phyloP scores from a whole-genome alignment of 2,113 vertebrate genomes.

The Paedocypris sp. region DNA sequence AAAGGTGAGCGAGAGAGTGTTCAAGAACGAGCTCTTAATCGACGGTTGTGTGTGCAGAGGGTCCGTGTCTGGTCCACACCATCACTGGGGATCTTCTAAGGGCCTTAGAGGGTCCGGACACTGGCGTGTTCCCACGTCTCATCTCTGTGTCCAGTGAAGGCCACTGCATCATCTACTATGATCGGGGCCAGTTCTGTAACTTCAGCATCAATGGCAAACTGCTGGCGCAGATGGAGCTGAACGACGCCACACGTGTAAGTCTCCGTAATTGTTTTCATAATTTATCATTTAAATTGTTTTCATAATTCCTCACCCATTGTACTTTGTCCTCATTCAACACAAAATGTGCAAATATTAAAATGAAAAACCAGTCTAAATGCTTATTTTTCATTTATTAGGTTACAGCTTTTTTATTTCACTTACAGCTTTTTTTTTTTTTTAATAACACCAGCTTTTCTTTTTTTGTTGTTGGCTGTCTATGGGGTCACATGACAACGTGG shows the following conservation, averaged over 20 bases:
- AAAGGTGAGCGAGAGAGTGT: constrained; percentile 72
- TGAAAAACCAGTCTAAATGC: no score
- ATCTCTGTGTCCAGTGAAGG: constrained; percentile 91
- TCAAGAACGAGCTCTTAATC: background rate
- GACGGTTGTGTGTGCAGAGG: constrained; percentile 62
- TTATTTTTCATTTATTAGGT: no score
- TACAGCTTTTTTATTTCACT: no score
- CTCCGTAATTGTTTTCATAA: no score
- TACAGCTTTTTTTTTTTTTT: no score
- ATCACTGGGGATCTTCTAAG: constrained; percentile 94
- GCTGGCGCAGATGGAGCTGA: constrained; percentile 95
- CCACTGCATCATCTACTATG: constrained; percentile 95
- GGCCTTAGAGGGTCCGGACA: constrained; percentile 87
- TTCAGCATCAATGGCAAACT: constrained; percentile 98
- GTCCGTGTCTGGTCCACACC: constrained; percentile 94
- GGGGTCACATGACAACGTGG: no score
- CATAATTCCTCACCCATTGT: no score
- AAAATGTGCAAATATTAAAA: no score
- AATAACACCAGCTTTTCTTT: no score
- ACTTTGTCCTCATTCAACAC: no score
- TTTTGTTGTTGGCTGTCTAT: no score
- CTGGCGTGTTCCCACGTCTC: constrained; percentile 76
- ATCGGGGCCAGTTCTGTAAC: constrained; percentile 80
- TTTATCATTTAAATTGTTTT: no score
- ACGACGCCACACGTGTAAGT: constrained; percentile 84